Evolutionary conservation across 2,888 invertebrate genomes (phyloP).

Genomic region (Oasisia sp.): DNA sequence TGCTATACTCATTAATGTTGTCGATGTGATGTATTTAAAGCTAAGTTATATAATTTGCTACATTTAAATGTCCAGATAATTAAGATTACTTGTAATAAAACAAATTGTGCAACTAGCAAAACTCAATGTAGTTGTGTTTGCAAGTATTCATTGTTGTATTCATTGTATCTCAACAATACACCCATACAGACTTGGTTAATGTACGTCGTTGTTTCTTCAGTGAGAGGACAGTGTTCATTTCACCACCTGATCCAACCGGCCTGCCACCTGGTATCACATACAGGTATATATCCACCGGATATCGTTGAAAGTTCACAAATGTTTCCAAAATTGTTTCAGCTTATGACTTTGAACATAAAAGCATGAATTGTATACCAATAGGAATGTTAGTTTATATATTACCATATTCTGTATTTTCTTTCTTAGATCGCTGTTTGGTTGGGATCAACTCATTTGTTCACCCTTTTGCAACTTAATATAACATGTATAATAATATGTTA

Average conservation of each 20-base stretch:
- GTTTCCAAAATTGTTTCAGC: too few relatives aligned
- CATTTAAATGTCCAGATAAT: slow-evolving; percentile 11
- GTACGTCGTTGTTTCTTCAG: slow-evolving; percentile 71
- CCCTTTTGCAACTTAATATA: neutral
- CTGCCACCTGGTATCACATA: slow-evolving; percentile 57
- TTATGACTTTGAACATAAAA: too few relatives aligned
- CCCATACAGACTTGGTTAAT: neutral
- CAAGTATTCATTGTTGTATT: neutral
- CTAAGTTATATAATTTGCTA: neutral
- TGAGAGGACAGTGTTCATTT: slow-evolving; percentile 94
- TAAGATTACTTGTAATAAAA: neutral
- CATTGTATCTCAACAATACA: too few relatives aligned
- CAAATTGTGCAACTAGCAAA: neutral
- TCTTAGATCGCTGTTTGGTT: too few relatives aligned
- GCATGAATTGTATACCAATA: neutral
- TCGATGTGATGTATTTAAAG: neutral
- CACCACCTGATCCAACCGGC: slow-evolving; percentile 85
- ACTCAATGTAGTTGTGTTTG: neutral
- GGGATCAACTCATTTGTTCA: too few relatives aligned
- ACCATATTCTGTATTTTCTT: too few relatives aligned
- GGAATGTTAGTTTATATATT: neutral
- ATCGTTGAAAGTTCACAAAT: neutral
- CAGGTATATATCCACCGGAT: slow-evolving; percentile 45
- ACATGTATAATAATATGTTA: neutral
- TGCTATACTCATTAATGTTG: neutral